phyloP scores from a whole-genome alignment of 2,113 vertebrate genomes.

The Willisornis vidua region DNA sequence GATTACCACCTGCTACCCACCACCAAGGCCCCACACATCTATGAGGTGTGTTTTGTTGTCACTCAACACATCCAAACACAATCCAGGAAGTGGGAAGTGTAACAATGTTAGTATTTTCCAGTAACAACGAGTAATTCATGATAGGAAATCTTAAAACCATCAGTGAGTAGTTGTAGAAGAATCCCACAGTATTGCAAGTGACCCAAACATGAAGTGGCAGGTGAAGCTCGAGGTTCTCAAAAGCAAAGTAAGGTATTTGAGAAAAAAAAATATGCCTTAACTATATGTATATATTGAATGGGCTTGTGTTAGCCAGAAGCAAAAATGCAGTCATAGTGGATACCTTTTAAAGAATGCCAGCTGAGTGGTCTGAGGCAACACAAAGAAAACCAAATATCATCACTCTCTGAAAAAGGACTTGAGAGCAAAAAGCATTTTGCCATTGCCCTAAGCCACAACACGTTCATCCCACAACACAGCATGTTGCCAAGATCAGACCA shows the following conservation, averaged over 20 bases:
- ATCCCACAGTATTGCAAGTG: not conserved
- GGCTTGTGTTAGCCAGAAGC: not conserved
- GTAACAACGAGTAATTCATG: not conserved
- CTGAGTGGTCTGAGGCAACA: not conserved
- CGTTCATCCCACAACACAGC: not conserved
- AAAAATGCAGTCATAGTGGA: not conserved
- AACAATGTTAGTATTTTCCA: not conserved
- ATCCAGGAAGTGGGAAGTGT: not conserved
- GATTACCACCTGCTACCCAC: not conserved
- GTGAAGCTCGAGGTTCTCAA: not conserved
- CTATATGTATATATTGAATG: not conserved
- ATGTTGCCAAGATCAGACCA: not conserved
- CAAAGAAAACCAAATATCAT: not conserved
- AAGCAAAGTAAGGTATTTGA: not conserved
- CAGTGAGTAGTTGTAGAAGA: not conserved
- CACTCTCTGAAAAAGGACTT: not conserved
- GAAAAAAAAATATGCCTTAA: not conserved
- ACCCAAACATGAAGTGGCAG: not conserved
- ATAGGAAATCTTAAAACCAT: not conserved
- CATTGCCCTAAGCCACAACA: not conserved
- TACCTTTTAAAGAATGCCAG: not conserved
- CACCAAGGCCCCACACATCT: not conserved
- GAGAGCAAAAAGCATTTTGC: not conserved
- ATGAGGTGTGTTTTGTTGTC: accelerated
- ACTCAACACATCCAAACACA: not conserved